These are phyloP conservation scores for Rhagophthalmus giganteus DNA, from an alignment of 2,888 invertebrate species.

Conservation along the genomic window DNA sequence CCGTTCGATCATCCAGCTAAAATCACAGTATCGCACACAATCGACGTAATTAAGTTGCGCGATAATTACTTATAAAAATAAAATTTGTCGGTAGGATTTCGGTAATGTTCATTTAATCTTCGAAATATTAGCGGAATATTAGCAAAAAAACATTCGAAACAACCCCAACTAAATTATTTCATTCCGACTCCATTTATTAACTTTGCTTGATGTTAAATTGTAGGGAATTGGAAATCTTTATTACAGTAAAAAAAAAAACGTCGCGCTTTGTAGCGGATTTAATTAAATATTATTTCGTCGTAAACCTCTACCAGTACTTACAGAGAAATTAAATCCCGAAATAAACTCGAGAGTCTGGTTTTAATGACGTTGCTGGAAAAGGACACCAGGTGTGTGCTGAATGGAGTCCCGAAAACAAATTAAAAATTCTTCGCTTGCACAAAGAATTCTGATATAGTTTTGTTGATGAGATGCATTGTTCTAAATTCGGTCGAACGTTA, in stretches of 20 bases:
- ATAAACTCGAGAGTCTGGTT: constrained; percentile 21
- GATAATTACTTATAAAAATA: no score
- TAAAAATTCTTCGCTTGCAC: constrained; percentile 9
- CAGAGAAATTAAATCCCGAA: constrained; percentile 21
- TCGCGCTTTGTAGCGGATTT: constrained; percentile 22
- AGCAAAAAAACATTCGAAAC: no score
- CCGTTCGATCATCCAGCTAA: no score
- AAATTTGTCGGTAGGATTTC: no score
- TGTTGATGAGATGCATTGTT: neutral
- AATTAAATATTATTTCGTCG: constrained; percentile 26
- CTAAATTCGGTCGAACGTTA: neutral
- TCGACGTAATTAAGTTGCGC: no score
- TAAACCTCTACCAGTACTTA: constrained; percentile 25
- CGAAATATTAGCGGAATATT: no score
- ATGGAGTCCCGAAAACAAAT: constrained; percentile 16
- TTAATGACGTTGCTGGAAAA: constrained; percentile 21
- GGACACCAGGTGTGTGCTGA: constrained; percentile 20
- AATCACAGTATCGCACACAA: no score
- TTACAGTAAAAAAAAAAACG: constrained; percentile 19
- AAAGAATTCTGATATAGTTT: neutral
- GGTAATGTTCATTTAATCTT: no score
- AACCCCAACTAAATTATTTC: constrained; percentile 17
- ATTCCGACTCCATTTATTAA: constrained; percentile 10
- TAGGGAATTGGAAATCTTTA: constrained; percentile 22
- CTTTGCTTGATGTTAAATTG: constrained; percentile 17